Conservation (phyloP, 2,888 invertebrate genomes). For the Villa cingulata region DNA sequence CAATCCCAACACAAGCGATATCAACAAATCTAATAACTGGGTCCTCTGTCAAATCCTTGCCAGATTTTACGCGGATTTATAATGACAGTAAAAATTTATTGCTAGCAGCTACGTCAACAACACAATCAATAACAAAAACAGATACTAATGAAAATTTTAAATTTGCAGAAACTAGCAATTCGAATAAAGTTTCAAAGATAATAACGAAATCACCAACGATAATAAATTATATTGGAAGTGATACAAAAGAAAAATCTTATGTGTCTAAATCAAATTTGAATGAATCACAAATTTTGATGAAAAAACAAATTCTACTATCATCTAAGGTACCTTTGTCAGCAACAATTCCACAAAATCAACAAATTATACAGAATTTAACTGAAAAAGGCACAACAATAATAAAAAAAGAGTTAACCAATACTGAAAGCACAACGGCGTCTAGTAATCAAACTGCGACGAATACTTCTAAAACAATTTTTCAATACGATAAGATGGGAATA, state of each 20-base stretch:
- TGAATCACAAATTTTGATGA: too few species aligned
- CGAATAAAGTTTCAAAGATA: too few species aligned
- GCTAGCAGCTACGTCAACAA: too few species aligned
- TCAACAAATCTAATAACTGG: background rate
- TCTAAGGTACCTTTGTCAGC: background rate
- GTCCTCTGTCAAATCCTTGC: background rate
- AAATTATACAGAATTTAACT: too few species aligned
- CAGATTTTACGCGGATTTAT: slow-evolving; percentile 3
- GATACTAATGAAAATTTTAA: too few species aligned
- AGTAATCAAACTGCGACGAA: slow-evolving; percentile 21
- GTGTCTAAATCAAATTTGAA: background rate
- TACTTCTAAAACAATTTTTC: too few species aligned
- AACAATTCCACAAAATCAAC: slow-evolving; percentile 9
- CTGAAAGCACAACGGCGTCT: slow-evolving; percentile 18
- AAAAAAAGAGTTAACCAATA: slow-evolving; percentile 19
- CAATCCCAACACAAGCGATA: background rate
- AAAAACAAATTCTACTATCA: background rate
- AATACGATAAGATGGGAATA: too few species aligned
- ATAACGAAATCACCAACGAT: too few species aligned
- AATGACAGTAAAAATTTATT: background rate
- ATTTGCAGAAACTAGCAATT: background rate
- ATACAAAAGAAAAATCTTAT: too few species aligned
- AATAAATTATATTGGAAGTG: too few species aligned
- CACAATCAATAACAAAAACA: background rate
- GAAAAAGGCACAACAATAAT: slow-evolving; percentile 14